phyloP scores from a whole-genome alignment of 2,888 invertebrate species.

The Nymphalis polychloros region DNA sequence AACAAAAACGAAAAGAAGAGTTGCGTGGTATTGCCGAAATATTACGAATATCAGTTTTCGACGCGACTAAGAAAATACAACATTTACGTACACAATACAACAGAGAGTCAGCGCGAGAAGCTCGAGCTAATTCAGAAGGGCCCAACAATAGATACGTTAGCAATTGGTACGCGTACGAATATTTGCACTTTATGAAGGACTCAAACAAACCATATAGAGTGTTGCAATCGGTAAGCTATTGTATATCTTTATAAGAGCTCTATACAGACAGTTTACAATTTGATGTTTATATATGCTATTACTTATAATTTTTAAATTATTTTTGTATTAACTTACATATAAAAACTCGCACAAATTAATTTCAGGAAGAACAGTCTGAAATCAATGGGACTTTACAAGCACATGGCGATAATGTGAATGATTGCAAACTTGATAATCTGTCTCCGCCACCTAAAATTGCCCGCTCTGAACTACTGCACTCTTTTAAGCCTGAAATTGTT shows the following conservation, averaged over 20 bases:
- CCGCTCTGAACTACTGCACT: conserved; percentile 50
- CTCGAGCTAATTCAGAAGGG: conserved; percentile 72
- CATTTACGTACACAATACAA: conserved; percentile 83
- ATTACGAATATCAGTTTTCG: conserved; percentile 66
- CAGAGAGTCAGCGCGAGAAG: conserved; percentile 80
- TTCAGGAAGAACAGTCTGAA: conserved; percentile 62
- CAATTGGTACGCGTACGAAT: conserved; percentile 82
- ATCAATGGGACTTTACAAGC: conserved; percentile 46
- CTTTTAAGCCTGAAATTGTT: conserved; percentile 53
- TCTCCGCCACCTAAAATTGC: conserved; percentile 62
- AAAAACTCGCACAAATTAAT: conserved; percentile 35
- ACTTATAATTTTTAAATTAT: neutral
- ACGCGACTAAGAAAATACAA: conserved; percentile 83
- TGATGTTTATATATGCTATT: too few relatives aligned
- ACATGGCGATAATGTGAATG: conserved; percentile 51
- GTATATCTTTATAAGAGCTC: neutral
- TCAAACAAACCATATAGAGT: conserved; percentile 74
- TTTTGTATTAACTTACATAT: neutral
- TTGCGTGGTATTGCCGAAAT: conserved; percentile 66
- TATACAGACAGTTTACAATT: too few relatives aligned
- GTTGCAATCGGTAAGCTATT: conserved; percentile 60
- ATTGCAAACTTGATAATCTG: conserved; percentile 55
- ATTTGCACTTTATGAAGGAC: conserved; percentile 82
- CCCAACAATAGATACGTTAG: conserved; percentile 78
- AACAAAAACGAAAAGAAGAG: conserved; percentile 73